Percentiles rank a stretch among this genome's conserved stretches.
Evolutionary conservation across 2,113 vertebrate genomes (phyloP).

Genomic region (Zonotrichia leucophrys): DNA sequence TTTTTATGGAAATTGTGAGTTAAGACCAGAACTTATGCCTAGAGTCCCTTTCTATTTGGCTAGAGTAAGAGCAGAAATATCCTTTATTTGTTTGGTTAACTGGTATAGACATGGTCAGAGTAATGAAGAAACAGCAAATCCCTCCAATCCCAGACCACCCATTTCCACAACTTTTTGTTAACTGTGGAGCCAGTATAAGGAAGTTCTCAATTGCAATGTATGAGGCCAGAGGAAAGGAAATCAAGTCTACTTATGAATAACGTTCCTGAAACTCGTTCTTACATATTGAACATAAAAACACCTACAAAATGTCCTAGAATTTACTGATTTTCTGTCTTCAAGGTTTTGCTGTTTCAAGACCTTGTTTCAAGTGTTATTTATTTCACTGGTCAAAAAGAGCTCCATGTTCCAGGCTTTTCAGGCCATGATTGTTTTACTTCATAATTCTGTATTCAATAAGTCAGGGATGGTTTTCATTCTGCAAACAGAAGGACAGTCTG

Average conservation of each 20-base stretch:
- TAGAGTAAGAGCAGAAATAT: neutral
- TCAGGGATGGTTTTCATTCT: neutral
- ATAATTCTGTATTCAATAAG: neutral
- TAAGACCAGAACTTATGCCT: neutral
- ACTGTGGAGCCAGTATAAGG: neutral
- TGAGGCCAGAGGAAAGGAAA: neutral
- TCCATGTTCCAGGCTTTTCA: neutral
- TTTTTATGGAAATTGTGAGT: neutral
- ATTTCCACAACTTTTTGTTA: neutral
- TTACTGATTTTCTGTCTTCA: neutral
- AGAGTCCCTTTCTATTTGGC: neutral
- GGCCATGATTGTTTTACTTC: neutral
- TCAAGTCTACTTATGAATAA: neutral
- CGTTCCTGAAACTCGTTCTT: neutral
- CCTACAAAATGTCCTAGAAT: neutral
- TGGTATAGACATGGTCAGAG: neutral
- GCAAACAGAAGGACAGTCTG: neutral
- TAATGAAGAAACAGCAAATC: neutral
- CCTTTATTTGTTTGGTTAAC: neutral
- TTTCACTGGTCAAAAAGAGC: neutral
- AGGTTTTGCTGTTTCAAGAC: neutral
- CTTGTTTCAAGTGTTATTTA: neutral
- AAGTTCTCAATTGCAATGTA: neutral
- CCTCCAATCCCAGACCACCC: rapidly evolving
- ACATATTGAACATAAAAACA: neutral